These are phyloP conservation scores for Acanthosepion esculentum DNA, from an alignment of 2,888 invertebrate genomes.

Conservation along the genomic window DNA sequence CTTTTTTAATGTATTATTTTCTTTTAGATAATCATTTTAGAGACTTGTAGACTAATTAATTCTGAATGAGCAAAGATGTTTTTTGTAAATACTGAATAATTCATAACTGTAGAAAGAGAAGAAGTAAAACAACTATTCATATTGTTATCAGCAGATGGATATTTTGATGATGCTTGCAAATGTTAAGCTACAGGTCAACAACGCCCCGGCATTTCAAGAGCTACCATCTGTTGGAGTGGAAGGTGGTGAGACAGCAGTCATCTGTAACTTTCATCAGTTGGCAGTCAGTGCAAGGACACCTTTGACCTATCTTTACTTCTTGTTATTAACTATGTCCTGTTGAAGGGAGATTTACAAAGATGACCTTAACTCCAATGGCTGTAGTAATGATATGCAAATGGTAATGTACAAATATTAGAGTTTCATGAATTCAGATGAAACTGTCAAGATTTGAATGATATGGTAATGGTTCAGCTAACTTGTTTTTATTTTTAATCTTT, in stretches of 20 bases:
- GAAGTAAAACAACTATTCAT: background rate
- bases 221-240: background rate
- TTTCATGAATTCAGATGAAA: background rate
- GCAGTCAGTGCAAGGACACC: background rate
- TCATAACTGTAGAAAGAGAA: background rate
- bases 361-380: conserved; percentile 9
- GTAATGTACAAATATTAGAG: background rate
- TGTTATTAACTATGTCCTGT: background rate
- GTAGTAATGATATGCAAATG: background rate
- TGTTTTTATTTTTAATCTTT: background rate
- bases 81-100: background rate
- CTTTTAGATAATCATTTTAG: too few relatives aligned
- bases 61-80: background rate
- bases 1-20: too few relatives aligned
- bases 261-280: background rate
- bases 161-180: background rate
- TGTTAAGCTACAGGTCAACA: background rate
- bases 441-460: background rate
- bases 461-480: background rate
- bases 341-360: background rate
- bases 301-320: background rate
- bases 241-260: background rate
- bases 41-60: too few relatives aligned
- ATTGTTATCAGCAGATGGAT: background rate
- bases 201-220: background rate